A percentile compares a stretch with the other conserved stretches of the same genome.
phyloP scores from a whole-genome alignment of 2,888 invertebrate genomes.

The Caenorhabditis uteleia region DNA sequence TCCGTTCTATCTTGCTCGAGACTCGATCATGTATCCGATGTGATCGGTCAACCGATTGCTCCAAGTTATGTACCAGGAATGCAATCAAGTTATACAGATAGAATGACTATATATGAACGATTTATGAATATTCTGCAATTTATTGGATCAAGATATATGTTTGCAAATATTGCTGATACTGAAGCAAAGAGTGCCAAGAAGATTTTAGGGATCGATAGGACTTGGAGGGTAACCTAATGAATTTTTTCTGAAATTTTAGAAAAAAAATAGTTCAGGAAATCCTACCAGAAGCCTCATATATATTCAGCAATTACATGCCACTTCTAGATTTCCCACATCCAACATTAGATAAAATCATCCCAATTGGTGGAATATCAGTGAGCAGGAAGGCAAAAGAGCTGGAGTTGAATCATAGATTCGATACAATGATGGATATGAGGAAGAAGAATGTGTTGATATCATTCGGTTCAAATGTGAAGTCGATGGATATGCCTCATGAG shows the following conservation, averaged over 20 bases:
- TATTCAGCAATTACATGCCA: slow-evolving; percentile 44
- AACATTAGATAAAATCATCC: slow-evolving; percentile 42
- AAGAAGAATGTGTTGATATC: slow-evolving; percentile 40
- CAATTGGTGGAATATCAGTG: slow-evolving; percentile 36
- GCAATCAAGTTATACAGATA: slow-evolving; percentile 6
- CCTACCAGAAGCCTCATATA: slow-evolving; percentile 35
- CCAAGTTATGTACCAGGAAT: slow-evolving; percentile 26
- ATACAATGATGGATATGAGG: slow-evolving; percentile 20
- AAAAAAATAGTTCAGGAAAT: no score
- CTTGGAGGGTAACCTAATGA: no score
- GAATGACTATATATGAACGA: slow-evolving; percentile 5
- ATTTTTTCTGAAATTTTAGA: no score
- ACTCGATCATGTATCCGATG: slow-evolving; percentile 31
- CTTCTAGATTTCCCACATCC: slow-evolving; percentile 48
- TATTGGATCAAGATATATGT: no score
- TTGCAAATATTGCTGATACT: slow-evolving; percentile 4
- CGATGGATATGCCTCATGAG: slow-evolving; percentile 29
- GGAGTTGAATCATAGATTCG: slow-evolving; percentile 29
- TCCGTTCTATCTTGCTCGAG: slow-evolving; percentile 22
- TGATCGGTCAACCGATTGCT: slow-evolving; percentile 29
- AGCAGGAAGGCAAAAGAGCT: slow-evolving; percentile 17
- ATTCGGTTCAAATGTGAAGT: slow-evolving; percentile 37
- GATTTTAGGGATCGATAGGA: slow-evolving; percentile 8
- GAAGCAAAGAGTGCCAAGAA: slow-evolving; percentile 2
- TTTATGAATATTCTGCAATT: neutral